Conservation (phyloP, 1,140 invertebrate species). For the Mizuhopecten yessoensis region DNA sequence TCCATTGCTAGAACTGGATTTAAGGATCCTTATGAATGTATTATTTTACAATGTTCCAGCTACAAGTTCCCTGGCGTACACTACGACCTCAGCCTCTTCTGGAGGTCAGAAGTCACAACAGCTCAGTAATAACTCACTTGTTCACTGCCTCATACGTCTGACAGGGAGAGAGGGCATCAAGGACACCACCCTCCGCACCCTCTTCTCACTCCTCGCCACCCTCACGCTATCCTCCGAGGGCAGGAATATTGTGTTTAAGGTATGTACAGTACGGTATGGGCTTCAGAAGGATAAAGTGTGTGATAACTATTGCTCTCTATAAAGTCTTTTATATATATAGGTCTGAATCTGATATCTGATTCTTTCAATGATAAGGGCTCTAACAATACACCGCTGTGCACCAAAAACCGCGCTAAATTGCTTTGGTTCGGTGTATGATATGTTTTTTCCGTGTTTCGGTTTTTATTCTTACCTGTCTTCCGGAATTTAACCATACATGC, state of each 20-base stretch:
- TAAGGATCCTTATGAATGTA: background rate
- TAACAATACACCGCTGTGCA: too few relatives aligned
- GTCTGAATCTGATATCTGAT: too few relatives aligned
- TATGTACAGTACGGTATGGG: conserved; percentile 52
- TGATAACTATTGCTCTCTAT: too few relatives aligned
- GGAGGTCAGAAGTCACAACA: conserved; percentile 53
- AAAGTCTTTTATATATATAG: too few relatives aligned
- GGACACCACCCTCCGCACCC: conserved; percentile 62
- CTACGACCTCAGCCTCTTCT: conserved; percentile 51
- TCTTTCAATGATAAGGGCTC: too few relatives aligned
- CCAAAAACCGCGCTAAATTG: too few relatives aligned
- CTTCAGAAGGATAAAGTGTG: too few relatives aligned
- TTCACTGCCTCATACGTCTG: conserved; percentile 77
- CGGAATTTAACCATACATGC: too few relatives aligned
- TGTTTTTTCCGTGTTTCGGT: too few relatives aligned
- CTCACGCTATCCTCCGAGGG: conserved; percentile 78
- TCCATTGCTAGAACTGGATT: background rate
- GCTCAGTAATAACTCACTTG: conserved; percentile 75
- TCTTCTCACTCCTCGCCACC: conserved; percentile 75
- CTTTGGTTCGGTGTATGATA: too few relatives aligned
- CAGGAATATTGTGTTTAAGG: conserved; percentile 81
- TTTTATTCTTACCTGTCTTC: too few relatives aligned
- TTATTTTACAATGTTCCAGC: conserved; percentile 67
- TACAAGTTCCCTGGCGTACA: conserved; percentile 75
- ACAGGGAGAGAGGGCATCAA: conserved; percentile 69